Evolutionary conservation across 2,113 vertebrate genomes (phyloP).

Genomic region (Hyperopisus bebe): DNA sequence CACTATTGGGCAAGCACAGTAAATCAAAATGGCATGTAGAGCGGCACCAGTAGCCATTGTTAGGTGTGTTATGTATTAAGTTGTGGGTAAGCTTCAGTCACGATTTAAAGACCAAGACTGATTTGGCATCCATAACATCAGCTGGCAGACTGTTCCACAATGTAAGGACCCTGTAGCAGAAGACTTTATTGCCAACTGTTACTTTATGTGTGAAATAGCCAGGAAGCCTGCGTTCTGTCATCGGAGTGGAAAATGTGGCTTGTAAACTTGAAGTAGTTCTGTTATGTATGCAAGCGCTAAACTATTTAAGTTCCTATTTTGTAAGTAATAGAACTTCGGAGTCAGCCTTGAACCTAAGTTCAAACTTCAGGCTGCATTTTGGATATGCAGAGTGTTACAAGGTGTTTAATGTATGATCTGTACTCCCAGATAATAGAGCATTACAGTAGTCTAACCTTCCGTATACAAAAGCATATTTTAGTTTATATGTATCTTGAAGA

Average conservation of each 20-base stretch:
- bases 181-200: not conserved
- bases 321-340: not conserved
- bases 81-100: not conserved
- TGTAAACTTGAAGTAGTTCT: not conserved
- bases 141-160: not conserved
- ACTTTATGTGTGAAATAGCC: not conserved
- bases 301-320: not conserved
- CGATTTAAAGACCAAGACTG: not conserved
- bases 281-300: not conserved
- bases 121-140: not conserved
- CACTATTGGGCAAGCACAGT: not conserved
- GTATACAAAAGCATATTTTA: too few species aligned
- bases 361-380: not conserved
- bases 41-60: not conserved
- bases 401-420: too few species aligned
- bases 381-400: not conserved
- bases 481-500: too few species aligned
- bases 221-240: not conserved
- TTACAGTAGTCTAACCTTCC: too few species aligned
- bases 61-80: not conserved
- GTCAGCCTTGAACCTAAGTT: not conserved
- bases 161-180: not conserved
- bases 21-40: not conserved
- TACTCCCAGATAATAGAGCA: not conserved
- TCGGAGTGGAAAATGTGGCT: not conserved